A percentile compares a stretch with the other conserved stretches of the same genome.
phyloP scores from a whole-genome alignment of 2,888 invertebrate species.

The Pristionchus entomophagus region DNA sequence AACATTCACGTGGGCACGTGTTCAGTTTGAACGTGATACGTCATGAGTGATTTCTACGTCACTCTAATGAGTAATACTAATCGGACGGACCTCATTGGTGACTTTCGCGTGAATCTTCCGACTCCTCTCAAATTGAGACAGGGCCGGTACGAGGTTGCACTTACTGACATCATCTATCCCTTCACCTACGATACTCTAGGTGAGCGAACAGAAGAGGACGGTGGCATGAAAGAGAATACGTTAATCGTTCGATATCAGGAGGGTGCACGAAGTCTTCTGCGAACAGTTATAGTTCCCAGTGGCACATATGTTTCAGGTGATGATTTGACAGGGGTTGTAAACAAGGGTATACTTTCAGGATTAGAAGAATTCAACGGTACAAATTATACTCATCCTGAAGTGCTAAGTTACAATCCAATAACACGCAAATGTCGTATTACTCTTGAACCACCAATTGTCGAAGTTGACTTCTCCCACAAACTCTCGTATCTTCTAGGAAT shows the following conservation, averaged over 20 bases:
- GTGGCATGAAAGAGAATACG: not conserved
- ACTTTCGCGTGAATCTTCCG: too few relatives aligned
- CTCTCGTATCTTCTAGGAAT: not conserved
- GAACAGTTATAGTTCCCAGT: not conserved
- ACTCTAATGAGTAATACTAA: too few relatives aligned
- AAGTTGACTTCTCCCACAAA: conserved; percentile 18
- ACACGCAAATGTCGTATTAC: conserved; percentile 7
- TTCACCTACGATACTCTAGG: conserved; percentile 1
- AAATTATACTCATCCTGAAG: not conserved
- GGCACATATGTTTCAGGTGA: conserved; percentile 24
- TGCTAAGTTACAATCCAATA: not conserved
- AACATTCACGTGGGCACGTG: too few relatives aligned
- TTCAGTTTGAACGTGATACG: too few relatives aligned
- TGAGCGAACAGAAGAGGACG: not conserved
- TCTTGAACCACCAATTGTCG: conserved; percentile 25
- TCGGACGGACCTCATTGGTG: too few relatives aligned
- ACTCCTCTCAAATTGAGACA: too few relatives aligned
- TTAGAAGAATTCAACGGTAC: not conserved
- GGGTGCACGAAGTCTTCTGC: not conserved
- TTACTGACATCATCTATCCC: too few relatives aligned
- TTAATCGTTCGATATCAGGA: not conserved
- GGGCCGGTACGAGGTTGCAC: too few relatives aligned
- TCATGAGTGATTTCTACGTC: too few relatives aligned
- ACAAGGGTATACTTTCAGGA: not conserved
- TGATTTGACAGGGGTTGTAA: not conserved